phyloP scores from a whole-genome alignment of 2,113 vertebrate species.

The Prunella himalayana region DNA sequence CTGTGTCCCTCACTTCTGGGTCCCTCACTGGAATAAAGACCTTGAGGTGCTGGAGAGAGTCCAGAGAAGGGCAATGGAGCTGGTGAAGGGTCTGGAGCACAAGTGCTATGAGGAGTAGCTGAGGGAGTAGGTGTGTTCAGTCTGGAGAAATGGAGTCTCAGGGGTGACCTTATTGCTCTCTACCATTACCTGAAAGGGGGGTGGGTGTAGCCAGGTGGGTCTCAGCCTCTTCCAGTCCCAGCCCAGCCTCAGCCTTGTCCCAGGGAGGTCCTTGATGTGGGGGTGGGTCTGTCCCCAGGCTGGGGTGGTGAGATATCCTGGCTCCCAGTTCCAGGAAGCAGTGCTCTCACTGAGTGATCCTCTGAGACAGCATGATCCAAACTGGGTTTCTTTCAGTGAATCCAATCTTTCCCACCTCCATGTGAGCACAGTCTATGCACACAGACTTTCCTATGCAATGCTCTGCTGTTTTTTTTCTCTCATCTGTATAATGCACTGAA shows the following conservation, averaged over 20 bases:
- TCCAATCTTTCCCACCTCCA: not conserved
- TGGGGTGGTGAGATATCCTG: not conserved
- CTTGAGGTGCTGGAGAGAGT: fast-evolving
- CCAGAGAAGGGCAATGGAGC: not conserved
- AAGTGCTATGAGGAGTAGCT: fast-evolving
- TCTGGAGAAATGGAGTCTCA: not conserved
- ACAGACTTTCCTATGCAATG: not conserved
- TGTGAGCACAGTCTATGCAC: not conserved
- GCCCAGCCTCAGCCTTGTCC: not conserved
- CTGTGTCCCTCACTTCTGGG: not conserved
- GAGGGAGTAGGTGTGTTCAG: not conserved
- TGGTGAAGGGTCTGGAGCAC: not conserved
- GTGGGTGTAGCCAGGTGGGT: not conserved
- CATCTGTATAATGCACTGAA: not conserved
- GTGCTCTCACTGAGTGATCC: not conserved
- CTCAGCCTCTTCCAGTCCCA: not conserved
- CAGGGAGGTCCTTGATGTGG: fast-evolving
- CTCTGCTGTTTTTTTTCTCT: not conserved
- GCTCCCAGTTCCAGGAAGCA: not conserved
- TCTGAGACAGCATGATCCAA: not conserved
- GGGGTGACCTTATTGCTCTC: not conserved
- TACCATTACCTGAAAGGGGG: not conserved
- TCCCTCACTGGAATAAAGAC: not conserved
- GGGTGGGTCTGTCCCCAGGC: not conserved
- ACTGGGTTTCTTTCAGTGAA: not conserved